Percentiles rank a stretch among this genome's conserved stretches.
These are phyloP conservation scores for Netelia melanura DNA, from an alignment of 2,888 invertebrate genomes.

Conservation along the genomic window DNA sequence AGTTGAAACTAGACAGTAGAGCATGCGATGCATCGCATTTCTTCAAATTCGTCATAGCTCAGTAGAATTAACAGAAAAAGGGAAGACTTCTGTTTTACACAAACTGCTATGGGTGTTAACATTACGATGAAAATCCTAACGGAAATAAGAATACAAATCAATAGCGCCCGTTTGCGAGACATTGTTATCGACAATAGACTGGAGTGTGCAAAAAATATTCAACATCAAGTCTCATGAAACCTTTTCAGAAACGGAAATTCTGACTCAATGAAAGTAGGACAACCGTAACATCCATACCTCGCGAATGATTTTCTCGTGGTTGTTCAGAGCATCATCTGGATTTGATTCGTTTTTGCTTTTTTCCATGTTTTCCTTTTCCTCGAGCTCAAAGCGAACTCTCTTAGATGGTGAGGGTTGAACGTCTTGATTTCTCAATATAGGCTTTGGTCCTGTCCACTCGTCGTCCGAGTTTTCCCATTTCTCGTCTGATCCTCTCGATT, in stretches of 20 bases:
- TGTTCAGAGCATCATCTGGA: constrained; percentile 82
- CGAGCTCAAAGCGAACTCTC: constrained; percentile 87
- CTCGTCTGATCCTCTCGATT: constrained; percentile 57
- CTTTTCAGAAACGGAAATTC: neutral
- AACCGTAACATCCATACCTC: constrained; percentile 86
- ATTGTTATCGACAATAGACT: no score
- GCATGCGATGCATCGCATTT: no score
- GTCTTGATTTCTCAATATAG: constrained; percentile 80
- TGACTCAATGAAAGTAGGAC: neutral
- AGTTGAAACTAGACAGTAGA: no score
- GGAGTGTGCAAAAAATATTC: no score
- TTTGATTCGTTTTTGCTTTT: constrained; percentile 77
- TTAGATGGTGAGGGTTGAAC: constrained; percentile 82
- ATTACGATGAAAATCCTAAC: neutral
- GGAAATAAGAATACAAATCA: neutral
- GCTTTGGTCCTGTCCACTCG: constrained; percentile 81
- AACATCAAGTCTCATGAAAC: no score
- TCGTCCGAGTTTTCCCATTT: constrained; percentile 81
- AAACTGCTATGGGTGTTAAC: neutral
- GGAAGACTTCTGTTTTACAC: neutral
- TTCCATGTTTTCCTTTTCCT: constrained; percentile 87
- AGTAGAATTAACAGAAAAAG: neutral
- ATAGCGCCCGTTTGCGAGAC: no score
- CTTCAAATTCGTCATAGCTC: no score
- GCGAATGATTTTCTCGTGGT: constrained; percentile 94